Conservation (phyloP, 2,113 vertebrate genomes). For the Corythoichthys haematopterus region DNA sequence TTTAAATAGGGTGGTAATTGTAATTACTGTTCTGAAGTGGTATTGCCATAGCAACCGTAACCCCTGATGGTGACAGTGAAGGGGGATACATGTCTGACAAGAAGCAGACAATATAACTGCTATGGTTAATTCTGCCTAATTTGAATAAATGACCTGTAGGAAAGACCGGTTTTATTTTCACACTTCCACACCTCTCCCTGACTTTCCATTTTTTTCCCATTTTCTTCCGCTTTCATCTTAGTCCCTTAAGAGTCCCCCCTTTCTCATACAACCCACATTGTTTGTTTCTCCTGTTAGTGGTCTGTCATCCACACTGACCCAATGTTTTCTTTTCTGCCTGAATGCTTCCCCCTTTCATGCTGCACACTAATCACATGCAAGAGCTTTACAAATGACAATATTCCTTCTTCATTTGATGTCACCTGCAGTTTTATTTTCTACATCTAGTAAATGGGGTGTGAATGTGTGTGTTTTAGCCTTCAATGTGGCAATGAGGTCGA, state of each 20-base stretch:
- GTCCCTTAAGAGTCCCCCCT: constrained; percentile 11
- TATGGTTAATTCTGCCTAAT: background rate
- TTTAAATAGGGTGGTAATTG: constrained; percentile 68
- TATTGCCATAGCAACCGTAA: constrained; percentile 60
- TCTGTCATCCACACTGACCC: constrained; percentile 24
- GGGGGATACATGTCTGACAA: constrained; percentile 4
- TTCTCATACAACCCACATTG: background rate
- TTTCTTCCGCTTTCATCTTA: constrained; percentile 12
- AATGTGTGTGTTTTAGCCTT: constrained; percentile 1
- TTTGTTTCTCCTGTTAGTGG: background rate
- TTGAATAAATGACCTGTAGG: background rate
- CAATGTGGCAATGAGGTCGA: constrained; percentile 12
- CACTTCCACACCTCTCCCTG: background rate
- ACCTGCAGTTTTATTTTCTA: constrained; percentile 20
- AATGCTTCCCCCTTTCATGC: constrained; percentile 38
- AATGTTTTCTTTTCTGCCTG: constrained; percentile 37
- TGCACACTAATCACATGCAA: constrained; percentile 38
- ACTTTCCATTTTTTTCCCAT: background rate
- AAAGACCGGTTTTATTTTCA: background rate
- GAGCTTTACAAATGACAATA: constrained; percentile 25
- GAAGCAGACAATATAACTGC: background rate
- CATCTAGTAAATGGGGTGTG: background rate
- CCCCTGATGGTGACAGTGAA: constrained; percentile 37
- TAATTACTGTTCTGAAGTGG: constrained; percentile 64
- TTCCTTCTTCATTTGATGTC: constrained; percentile 31